Percentiles rank a stretch among this genome's conserved stretches.
These are phyloP conservation scores for Indicator maculatus DNA, from an alignment of 2,113 vertebrate species.

Conservation along the genomic window DNA sequence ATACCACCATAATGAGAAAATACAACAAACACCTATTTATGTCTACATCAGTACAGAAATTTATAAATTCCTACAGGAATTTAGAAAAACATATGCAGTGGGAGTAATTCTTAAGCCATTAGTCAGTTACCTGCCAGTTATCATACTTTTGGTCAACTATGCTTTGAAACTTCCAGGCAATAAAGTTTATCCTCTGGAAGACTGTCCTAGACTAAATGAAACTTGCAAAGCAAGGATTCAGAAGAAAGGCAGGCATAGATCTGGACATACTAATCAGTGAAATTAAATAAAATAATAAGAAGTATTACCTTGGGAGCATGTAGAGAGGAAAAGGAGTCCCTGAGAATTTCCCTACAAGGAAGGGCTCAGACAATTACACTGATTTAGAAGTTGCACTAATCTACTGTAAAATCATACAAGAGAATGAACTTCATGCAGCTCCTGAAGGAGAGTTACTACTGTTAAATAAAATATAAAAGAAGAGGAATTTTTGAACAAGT, in stretches of 20 bases:
- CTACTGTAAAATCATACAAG: background rate
- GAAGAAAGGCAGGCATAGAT: background rate
- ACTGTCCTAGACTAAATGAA: background rate
- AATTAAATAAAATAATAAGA: background rate
- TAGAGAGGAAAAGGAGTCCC: background rate
- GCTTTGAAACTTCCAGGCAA: background rate
- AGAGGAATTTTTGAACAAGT: background rate
- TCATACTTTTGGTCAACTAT: background rate
- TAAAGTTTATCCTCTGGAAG: background rate
- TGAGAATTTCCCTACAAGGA: background rate
- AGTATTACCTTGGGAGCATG: background rate
- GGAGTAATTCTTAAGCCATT: background rate
- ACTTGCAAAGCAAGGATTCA: background rate
- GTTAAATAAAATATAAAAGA: background rate
- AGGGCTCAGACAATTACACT: background rate
- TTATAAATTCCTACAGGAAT: background rate
- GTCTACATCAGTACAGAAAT: background rate
- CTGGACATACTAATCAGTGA: background rate
- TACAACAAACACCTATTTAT: background rate
- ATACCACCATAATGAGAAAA: background rate
- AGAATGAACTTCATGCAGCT: background rate
- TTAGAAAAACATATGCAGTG: background rate
- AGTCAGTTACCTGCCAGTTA: background rate
- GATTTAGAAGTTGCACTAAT: background rate
- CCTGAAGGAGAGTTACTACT: background rate